Base-by-base conservation (phyloP, 2,113 vertebrate species). In the Ctenodactylus gundi region DNA sequence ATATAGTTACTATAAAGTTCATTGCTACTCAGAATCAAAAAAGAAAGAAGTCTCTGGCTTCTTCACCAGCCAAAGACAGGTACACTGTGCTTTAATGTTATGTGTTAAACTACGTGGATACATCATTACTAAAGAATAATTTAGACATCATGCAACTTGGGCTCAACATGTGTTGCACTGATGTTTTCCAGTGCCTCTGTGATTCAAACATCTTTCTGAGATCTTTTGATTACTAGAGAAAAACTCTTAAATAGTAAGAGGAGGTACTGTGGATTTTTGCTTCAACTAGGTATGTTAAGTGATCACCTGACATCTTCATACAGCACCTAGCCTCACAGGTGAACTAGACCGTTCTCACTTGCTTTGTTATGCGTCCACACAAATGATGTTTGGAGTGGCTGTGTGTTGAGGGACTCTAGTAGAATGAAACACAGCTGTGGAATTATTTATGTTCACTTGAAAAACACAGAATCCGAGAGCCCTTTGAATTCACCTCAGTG, bases 161-260 rank as follows among this genome's bases (percentile, higher is more conserved):
- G 23, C n/a, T 95, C 44, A 53, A 88, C 62, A 67, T 55, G 62
- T 76, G 84, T 67, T 91, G 14, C 18, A 62, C 49, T 82, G 88
- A 96, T 95, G 72, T 93, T 95, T 96, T 51, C 46, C n/a, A 62
- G 41, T 29, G 75, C 21, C 73, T 92, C 70, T 73, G 68, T 91
- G 80, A 86, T 80, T 94, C 91, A 84, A 65, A 88, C 31, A 87
- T 51, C 65, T 97, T 95, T 96, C 85, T 94, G 41, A 65, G 68
- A 92, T 96, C 95, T 98, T 97, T 91, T 96, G 94, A 97, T 97
- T 96, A 98, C 93, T 55, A 92, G 27, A 93, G 62, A 97, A 97
- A 93, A 90, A 82, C 12, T 88, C 44, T 36, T 6, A 81, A 81
- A 83, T 91, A 90, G 64, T 58, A 93, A 81, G 25, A 91, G 83